Evolutionary conservation across 92 coral and sea anemone genomes (phyloP).

Genomic region (Muricea muricata): DNA sequence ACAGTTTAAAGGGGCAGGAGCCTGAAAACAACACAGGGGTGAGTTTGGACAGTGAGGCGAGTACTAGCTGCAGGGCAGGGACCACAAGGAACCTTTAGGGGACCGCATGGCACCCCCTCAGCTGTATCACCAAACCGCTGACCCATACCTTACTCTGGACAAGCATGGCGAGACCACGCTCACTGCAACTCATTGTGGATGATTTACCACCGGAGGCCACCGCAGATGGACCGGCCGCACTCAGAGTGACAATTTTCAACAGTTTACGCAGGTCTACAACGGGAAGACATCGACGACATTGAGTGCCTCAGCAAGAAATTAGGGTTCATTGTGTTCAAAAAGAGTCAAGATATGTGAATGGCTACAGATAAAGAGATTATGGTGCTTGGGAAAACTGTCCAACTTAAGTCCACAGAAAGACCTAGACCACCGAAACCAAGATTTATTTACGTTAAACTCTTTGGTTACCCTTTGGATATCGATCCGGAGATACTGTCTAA

Average conservation of each 20-base stretch:
- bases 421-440: neutral
- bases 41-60: too few relatives aligned
- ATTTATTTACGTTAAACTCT: neutral
- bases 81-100: too few relatives aligned
- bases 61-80: too few relatives aligned
- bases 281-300: neutral
- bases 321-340: neutral
- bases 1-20: too few relatives aligned
- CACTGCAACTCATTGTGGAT: neutral
- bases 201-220: neutral
- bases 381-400: neutral
- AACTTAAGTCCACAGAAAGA: neutral
- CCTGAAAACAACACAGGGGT: too few relatives aligned
- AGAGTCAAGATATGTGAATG: too few relatives aligned
- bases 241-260: neutral
- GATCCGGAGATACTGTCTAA: too few relatives aligned
- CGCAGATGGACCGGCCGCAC: neutral
- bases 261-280: too few relatives aligned
- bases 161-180: neutral
- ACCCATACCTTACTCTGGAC: too few relatives aligned
- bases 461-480: neutral
- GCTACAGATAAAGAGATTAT: neutral
- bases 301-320: neutral
- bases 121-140: too few relatives aligned
- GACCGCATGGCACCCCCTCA: too few relatives aligned